Base-by-base conservation (phyloP, 2,113 vertebrate genomes). In the Salminus brasiliensis region DNA sequence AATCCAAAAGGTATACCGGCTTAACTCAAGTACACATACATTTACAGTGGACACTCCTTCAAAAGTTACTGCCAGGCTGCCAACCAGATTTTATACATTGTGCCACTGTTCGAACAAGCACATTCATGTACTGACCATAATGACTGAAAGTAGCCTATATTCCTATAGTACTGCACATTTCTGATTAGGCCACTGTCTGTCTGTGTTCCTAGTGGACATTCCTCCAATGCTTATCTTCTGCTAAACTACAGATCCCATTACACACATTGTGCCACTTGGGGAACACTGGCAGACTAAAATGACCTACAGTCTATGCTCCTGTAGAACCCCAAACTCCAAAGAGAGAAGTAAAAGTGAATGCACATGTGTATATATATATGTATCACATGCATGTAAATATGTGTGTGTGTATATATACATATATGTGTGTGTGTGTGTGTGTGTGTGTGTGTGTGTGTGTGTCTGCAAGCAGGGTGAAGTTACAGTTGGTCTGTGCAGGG, bases 401-500 rank as follows among this genome's bases (percentile, higher is more conserved):
- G 7, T 49, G 45, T 71, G 13, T 39, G 9, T 39, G 9, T 39
- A 39, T 39, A 39, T 39, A 39, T 39, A 39, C 9, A 39, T 39
- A 39, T 39, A 39, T 52, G 67, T 74, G 75, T 69, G 29, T 43
- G 41, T 53, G 74, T 63, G 59, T 27, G 73, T 25, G 25, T 49
- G 49, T n/a, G 73, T 53, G 69, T 74, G 71, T 71, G 30, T 47
- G 45, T 29, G 76, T 66, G 62, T 27, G 72, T 21, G 32, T 43
- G 70, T 23, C 47, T 15, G 16, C 53, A 10, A 23, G 76, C 29
- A 39, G 83, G 71, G 15, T 79, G 83, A 43, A 75, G 83, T 79
- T 81, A 84, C 83, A 81, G 83, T 81, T 74, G 72, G 47, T 29
- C 32, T 32, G 45, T 15, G 63, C 60, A 63, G 25, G 55, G 78